Base-by-base conservation (phyloP, 1,140 invertebrate species). In the Saccostrea glomerata region DNA sequence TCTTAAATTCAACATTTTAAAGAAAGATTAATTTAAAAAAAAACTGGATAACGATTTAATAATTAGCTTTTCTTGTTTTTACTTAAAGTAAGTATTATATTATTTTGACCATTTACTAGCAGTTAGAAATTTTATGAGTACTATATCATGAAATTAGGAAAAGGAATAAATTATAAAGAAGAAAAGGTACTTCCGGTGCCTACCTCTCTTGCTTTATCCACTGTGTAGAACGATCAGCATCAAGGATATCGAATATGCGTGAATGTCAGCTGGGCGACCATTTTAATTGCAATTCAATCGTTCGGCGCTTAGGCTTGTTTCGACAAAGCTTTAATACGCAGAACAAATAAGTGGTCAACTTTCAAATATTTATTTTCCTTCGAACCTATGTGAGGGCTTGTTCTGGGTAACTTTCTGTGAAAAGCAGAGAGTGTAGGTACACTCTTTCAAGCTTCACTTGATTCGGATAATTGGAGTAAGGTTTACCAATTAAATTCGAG, bases 401-500 rank as follows among this genome's bases (percentile, higher is more conserved):
- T 30, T 66, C 60, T 66, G 30, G 70, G 25, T 77, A 77, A 77
- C 70, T 77, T 77, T 77, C 23, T 77, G 13, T 77, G 3, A 77
- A 36, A 77, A 77, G 70, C 70, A 77, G 70, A 11, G 23, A 77
- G 25, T 36, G 25, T 77, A 36, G 23, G 70, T 77, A 77, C 70
- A 36, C 1, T 77, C 25, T 77, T 30, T 77, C 70, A 77, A 77
- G 70, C 70, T 77, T 77, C 70, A 77, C 70, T 77, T 77, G 25
- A 36, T 77, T 77, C 12, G 70, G 30, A 77, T 25, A 77, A 77
- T 77, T 25, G 70, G 70, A 77, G 70, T 77, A 30, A 77, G 70
- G 70, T 77, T 77, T 77, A 77, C 70, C 70, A 77, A 77, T 77
- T 77, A 77, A 77, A 77, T 77, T 77, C 70, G 23, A 77, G 70